phyloP scores from a whole-genome alignment of 2,888 invertebrate genomes.

The Nycteola revayana region DNA sequence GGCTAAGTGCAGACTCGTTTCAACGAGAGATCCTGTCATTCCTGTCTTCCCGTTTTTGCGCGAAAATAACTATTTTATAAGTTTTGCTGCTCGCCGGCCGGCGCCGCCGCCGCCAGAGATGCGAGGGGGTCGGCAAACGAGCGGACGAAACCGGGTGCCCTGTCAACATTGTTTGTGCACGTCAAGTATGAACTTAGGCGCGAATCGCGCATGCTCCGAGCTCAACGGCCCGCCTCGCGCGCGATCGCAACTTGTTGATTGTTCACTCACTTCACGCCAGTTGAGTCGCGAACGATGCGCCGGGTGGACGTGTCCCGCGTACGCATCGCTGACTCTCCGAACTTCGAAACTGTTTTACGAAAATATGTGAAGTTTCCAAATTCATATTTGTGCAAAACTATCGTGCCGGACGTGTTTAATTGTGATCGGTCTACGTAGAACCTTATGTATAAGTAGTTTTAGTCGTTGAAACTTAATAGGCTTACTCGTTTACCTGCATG shows the following conservation, averaged over 20 bases:
- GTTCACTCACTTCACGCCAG: constrained; percentile 76
- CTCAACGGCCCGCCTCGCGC: constrained; percentile 63
- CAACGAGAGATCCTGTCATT: constrained; percentile 49
- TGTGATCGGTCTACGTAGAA: constrained; percentile 58
- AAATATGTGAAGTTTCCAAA: constrained; percentile 77
- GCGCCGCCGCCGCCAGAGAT: constrained; percentile 16
- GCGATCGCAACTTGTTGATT: constrained; percentile 77
- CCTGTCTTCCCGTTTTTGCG: constrained; percentile 69
- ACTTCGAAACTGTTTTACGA: constrained; percentile 77
- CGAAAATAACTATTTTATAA: constrained; percentile 69
- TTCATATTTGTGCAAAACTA: constrained; percentile 56
- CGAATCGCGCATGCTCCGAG: constrained; percentile 71
- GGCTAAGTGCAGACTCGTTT: constrained; percentile 41
- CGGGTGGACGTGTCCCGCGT: constrained; percentile 63
- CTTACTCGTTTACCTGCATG: constrained; percentile 78
- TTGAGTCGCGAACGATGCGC: constrained; percentile 73
- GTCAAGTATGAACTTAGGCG: constrained; percentile 65
- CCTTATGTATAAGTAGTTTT: constrained; percentile 64
- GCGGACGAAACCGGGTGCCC: constrained; percentile 28
- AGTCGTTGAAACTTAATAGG: constrained; percentile 76
- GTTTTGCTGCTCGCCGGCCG: constrained; percentile 45
- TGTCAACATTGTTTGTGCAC: constrained; percentile 55
- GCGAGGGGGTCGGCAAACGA: constrained; percentile 20
- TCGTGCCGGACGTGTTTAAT: constrained; percentile 48
- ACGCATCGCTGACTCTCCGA: constrained; percentile 56